Percentiles rank a stretch among this genome's conserved stretches.
Evolutionary conservation across 2,797 vertebrate species (phyloP).

Genomic region (Danionella dracula): DNA sequence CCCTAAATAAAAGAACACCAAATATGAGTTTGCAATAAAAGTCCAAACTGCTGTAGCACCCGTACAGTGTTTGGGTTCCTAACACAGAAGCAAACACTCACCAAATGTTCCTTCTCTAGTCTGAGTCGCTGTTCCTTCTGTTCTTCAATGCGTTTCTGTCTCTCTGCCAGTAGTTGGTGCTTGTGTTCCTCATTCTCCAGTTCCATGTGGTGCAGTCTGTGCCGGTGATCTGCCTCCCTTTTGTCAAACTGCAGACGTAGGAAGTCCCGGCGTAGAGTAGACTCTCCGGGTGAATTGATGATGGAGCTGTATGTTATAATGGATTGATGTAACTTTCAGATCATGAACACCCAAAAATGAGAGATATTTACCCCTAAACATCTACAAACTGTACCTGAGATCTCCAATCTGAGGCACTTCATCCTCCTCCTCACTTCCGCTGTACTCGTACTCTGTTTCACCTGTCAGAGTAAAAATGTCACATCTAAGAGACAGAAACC

Average conservation of each 20-base stretch:
- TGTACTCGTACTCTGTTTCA: slow-evolving; percentile 95
- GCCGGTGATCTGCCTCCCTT: slow-evolving; percentile 87
- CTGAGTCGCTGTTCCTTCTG: slow-evolving; percentile 89
- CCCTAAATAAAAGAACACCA: too few species aligned
- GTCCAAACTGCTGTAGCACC: too few species aligned
- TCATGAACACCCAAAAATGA: not conserved
- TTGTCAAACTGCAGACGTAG: slow-evolving; percentile 89
- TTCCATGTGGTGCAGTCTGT: slow-evolving; percentile 87
- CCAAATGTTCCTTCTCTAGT: slow-evolving; percentile 80
- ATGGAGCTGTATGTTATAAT: slow-evolving; percentile 85
- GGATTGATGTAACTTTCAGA: too few species aligned
- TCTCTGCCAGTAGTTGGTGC: slow-evolving; percentile 83
- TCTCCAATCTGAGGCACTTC: slow-evolving; percentile 87
- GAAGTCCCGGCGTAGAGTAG: slow-evolving; percentile 88
- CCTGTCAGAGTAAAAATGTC: slow-evolving; percentile 63
- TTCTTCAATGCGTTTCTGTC: slow-evolving; percentile 95
- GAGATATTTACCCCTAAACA: too few species aligned
- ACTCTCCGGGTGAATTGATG: slow-evolving; percentile 89
- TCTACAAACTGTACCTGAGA: slow-evolving; percentile 84
- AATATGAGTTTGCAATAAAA: too few species aligned
- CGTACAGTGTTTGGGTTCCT: too few species aligned
- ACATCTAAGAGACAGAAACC: too few species aligned
- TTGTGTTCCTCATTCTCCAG: slow-evolving; percentile 95
- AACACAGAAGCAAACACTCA: too few species aligned
- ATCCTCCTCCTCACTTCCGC: slow-evolving; percentile 93